Evolutionary conservation across 2,797 vertebrate genomes (phyloP), one percentile per base, ranked within the genome.

Genomic region (Limosa lapponica): DNA sequence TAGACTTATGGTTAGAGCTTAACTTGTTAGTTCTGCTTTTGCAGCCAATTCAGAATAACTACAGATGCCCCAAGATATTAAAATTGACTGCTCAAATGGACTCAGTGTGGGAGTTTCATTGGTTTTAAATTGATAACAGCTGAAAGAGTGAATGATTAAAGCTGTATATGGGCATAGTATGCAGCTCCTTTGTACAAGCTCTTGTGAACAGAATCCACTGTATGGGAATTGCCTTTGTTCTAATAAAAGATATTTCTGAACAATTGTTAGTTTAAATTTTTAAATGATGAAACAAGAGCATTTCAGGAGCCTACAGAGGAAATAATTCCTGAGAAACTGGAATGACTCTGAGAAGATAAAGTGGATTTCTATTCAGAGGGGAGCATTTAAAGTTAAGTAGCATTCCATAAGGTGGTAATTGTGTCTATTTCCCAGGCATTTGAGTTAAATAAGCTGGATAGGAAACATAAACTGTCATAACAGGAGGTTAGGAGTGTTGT

Each of bases 1-100:
- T 98, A 98, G 98, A 98, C 99, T 98, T 99, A 99, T 98, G 98
- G 99, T 99, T 99, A 98, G 98, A 99, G 98, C 98, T 99, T 99
- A 99, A 98, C 98, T 98, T 99, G 98, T 99, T 99, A 99, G 99
- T 99, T 99, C 98, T 99, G 99, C 99, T 98, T 99, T 98, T 98
- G 98, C 98, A 98, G 98, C 98, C 98, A 97, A 98, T 98, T 98
- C 98, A 98, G 98, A 99, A 98, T 98, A 98, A 98, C 98, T 98
- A 98, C 98, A 98, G 98, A 99, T 99, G 99, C 99, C 99, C 98
- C 98, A 95, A 99, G 99, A 99, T 99, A 99, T 99, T 99, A 98
- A 98, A 98, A 99, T 98, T 98, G 98, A 98, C 99, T 98, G 98
- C 97, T 98, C 98, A 98, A 98, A 98, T 98, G 98, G 98, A 98